Percentiles rank a stretch among this genome's conserved stretches.
Conservation (phyloP, 30 jellyfish, hydroid and myxozoan species). For the Aurelia coerulea region DNA sequence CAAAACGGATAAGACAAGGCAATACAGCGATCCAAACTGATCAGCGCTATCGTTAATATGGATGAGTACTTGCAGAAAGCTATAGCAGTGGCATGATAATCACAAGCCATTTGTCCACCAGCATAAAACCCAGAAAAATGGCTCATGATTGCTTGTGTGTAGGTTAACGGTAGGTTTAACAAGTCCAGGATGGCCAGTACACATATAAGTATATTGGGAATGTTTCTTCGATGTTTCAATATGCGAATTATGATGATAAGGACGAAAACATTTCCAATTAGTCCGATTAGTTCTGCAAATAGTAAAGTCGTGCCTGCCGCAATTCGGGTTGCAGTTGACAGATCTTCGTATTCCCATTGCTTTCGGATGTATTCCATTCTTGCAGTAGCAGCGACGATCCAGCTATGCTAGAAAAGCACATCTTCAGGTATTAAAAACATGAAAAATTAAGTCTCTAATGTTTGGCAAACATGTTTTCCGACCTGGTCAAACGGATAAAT, state of each 20-base stretch:
- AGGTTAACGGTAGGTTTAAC: conserved; percentile 43
- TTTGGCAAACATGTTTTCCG: too few relatives aligned
- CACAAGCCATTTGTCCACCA: conserved; percentile 81
- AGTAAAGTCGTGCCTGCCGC: conserved; percentile 70
- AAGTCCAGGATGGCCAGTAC: conserved; percentile 58
- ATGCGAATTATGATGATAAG: conserved; percentile 43
- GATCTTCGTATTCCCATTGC: conserved; percentile 52
- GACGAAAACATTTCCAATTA: conserved; percentile 78
- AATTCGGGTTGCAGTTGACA: conserved; percentile 50
- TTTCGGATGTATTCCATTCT: conserved; percentile 8
- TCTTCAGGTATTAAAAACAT: too few relatives aligned
- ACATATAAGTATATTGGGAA: conserved; percentile 76
- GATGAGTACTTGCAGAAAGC: conserved; percentile 59
- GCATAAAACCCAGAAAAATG: conserved; percentile 45
- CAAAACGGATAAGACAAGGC: conserved; percentile 88
- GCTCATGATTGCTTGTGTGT: conserved; percentile 72
- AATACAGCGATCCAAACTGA: conserved; percentile 73
- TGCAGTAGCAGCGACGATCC: too few relatives aligned
- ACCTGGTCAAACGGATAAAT: too few relatives aligned
- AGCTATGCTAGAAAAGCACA: too few relatives aligned
- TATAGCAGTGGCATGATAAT: conserved; percentile 70
- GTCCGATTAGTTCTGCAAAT: conserved; percentile 64
- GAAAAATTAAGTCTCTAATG: too few relatives aligned
- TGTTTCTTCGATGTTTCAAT: conserved; percentile 53
- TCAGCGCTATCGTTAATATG: conserved; percentile 38